phyloP scores from a whole-genome alignment of 2,888 invertebrate species.

The Metallyticus violacea region DNA sequence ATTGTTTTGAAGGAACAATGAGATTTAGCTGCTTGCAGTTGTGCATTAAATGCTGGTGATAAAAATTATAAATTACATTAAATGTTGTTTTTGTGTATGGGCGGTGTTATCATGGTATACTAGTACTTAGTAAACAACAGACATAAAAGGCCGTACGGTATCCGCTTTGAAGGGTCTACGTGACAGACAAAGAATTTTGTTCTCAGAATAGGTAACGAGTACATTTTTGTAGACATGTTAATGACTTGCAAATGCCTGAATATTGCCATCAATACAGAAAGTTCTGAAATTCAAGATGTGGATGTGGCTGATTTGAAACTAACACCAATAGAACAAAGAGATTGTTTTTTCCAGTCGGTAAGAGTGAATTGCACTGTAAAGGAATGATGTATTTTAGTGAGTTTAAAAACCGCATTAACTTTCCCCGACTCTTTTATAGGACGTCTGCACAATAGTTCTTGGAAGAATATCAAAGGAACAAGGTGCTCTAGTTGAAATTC shows the following conservation, averaged over 20 bases:
- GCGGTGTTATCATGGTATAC: background rate
- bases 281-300: slow-evolving; percentile 55
- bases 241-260: slow-evolving; percentile 72
- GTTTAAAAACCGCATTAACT: background rate
- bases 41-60: background rate
- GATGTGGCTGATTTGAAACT: slow-evolving; percentile 57
- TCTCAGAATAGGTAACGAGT: background rate
- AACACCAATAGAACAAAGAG: slow-evolving; percentile 57
- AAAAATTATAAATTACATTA: background rate
- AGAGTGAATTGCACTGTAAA: slow-evolving; percentile 42
- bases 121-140: background rate
- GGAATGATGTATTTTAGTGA: background rate
- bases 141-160: background rate
- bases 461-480: slow-evolving; percentile 56
- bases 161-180: slow-evolving; percentile 1
- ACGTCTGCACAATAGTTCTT: slow-evolving; percentile 53
- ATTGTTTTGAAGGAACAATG: background rate
- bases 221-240: slow-evolving; percentile 20
- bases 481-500: slow-evolving; percentile 55
- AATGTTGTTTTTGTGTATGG: background rate
- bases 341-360: slow-evolving; percentile 68
- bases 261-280: slow-evolving; percentile 62
- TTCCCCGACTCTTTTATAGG: slow-evolving; percentile 44
- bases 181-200: slow-evolving; percentile 5
- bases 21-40: background rate